Conservation (phyloP, 2,113 vertebrate species). For the Rhea americana region DNA sequence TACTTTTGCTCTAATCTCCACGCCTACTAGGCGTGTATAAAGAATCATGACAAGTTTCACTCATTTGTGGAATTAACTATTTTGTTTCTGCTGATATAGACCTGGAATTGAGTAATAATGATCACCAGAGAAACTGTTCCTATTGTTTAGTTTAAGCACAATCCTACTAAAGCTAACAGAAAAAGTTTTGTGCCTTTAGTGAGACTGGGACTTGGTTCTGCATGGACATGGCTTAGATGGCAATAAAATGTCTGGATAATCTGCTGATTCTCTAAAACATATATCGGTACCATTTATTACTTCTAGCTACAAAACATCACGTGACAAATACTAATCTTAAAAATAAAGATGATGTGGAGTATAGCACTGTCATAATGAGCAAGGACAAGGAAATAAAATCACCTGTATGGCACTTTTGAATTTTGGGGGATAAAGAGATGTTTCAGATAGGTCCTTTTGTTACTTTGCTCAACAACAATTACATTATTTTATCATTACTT, state of each 20-base stretch:
- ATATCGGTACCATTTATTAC: not conserved
- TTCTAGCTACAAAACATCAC: not conserved
- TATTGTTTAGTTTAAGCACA: not conserved
- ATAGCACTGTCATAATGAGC: not conserved
- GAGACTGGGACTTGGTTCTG: not conserved
- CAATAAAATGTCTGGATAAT: not conserved
- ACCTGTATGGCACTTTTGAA: not conserved
- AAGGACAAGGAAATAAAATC: slow-evolving; percentile 7
- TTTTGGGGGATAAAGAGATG: not conserved
- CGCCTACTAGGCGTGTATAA: not conserved
- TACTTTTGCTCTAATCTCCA: not conserved
- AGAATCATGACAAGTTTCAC: not conserved
- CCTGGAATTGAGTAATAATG: not conserved
- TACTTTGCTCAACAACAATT: not conserved
- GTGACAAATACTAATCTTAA: not conserved
- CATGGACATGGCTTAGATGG: not conserved
- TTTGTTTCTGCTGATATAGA: not conserved
- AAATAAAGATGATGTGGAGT: not conserved
- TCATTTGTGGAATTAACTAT: not conserved
- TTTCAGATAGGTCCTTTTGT: not conserved
- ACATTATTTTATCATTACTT: not conserved
- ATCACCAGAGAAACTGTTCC: not conserved
- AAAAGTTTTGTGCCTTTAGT: not conserved
- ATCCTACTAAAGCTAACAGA: not conserved
- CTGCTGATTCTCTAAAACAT: not conserved